These are phyloP conservation scores for Ennomos quercinarius DNA, from an alignment of 2,888 invertebrate species.

Conservation along the genomic window DNA sequence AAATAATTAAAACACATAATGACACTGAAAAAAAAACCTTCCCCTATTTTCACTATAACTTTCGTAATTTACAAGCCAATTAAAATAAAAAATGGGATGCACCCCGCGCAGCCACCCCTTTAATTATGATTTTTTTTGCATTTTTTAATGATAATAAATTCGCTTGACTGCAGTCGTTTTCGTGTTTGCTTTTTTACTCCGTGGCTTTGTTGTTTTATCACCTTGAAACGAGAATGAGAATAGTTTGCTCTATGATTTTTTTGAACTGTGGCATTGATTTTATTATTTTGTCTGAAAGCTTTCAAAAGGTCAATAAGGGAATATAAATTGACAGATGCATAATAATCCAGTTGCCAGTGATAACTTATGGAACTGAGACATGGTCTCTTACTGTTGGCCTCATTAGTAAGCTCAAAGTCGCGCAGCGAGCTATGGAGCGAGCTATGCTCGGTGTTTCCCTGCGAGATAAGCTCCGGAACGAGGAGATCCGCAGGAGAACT, in stretches of 20 bases:
- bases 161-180: conserved; percentile 59
- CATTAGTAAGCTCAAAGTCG: too few species aligned
- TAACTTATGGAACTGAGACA: too few species aligned
- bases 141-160: conserved; percentile 84
- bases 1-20: conserved; percentile 51
- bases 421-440: too few species aligned
- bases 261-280: conserved; percentile 14
- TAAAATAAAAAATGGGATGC: conserved; percentile 83
- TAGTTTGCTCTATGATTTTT: conserved; percentile 16
- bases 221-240: conserved; percentile 23
- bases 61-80: conserved; percentile 83
- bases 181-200: conserved; percentile 53
- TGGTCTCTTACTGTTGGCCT: too few species aligned
- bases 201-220: conserved; percentile 35
- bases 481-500: too few species aligned
- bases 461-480: too few species aligned
- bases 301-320: too few species aligned
- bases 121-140: conserved; percentile 83
- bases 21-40: conserved; percentile 58
- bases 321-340: too few species aligned
- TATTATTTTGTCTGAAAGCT: neutral
- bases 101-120: conserved; percentile 74
- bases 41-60: conserved; percentile 75
- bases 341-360: too few species aligned
- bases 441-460: too few species aligned